Evolutionary conservation across 2,888 invertebrate genomes (phyloP), one percentile per base, ranked within the genome.

Genomic region (Xylophagus ater): DNA sequence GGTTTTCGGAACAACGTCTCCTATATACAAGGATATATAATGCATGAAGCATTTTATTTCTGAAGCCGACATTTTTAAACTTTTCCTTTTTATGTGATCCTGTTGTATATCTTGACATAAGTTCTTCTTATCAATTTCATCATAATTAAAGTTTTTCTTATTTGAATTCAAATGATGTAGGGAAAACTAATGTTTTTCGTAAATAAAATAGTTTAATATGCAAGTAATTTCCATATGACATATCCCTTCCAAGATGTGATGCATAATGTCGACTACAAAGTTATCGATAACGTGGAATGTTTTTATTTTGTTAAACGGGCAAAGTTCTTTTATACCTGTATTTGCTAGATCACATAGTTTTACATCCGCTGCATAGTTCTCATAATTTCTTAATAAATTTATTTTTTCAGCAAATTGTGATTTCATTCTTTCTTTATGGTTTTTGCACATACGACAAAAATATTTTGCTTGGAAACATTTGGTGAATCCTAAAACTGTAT

Each of bases 221-320:
- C 34, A 9, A 13, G 30, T 18, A 15, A 49, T 12, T 34, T 47
- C 46, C 15, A 29, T 37, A 19, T 34, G 29, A 9, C 38, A 37
- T 14, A 47, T 30, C 3, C 50, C 49, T 35, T 50, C 46, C 25
- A 43, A 45, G 4, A 49, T 20, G 37, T 51, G 48, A 31, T 51
- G 51, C 35, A 46, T 44, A 13, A 49, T 37, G 36, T 50, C 51
- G 14, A 45, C 37, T 4, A 26, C 13, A 31, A 28, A 21, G 24
- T 50, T 50, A n/a, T 44, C 43, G 14, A 37, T 43, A 8, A 42
- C 38, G 34, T 48, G 37, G 31, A 47, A 49, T 10, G 37, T 36
- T 18, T 34, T 10, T 10, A 49, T 26, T n/a, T 26, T 12, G 30
- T 44, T 47, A 24, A 39, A 48, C 4, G 42, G 21, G 33, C 43